These are phyloP conservation scores for Papilio xuthus DNA, from an alignment of 1,140 invertebrate species.

Conservation along the genomic window DNA sequence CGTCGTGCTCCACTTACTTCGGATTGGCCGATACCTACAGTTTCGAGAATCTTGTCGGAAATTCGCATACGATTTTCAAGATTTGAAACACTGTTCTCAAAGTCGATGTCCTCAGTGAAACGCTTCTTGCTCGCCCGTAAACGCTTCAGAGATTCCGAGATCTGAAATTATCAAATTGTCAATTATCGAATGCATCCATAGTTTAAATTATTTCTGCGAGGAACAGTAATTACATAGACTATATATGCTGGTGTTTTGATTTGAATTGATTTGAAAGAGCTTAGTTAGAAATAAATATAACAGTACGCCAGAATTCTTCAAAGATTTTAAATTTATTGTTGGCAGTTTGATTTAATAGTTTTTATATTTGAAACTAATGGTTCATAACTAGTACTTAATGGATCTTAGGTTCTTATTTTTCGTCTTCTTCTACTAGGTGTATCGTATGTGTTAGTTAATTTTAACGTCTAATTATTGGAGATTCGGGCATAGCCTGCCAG, in stretches of 20 bases:
- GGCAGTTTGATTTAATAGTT: not conserved
- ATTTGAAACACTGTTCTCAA: slow-evolving; percentile 81
- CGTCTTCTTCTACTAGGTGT: slow-evolving; percentile 45
- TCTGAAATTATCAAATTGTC: slow-evolving; percentile 59
- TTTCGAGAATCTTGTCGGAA: slow-evolving; percentile 83
- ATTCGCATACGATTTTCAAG: slow-evolving; percentile 81
- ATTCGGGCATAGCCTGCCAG: slow-evolving; percentile 17
- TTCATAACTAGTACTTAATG: no score
- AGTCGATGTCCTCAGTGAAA: slow-evolving; percentile 82
- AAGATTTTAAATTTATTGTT: not conserved
- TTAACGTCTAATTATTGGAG: slow-evolving; percentile 44
- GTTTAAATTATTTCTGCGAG: slow-evolving; percentile 31
- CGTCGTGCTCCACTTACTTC: slow-evolving; percentile 71
- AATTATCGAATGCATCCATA: not conserved
- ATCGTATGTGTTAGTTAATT: slow-evolving; percentile 51
- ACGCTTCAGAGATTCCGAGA: slow-evolving; percentile 76
- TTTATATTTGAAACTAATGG: slow-evolving; percentile 24
- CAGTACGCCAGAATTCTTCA: no score
- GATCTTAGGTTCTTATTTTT: slow-evolving; percentile 27
- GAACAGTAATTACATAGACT: slow-evolving; percentile 41
- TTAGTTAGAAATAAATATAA: no score
- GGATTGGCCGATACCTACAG: slow-evolving; percentile 75
- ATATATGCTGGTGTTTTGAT: no score
- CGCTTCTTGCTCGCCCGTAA: slow-evolving; percentile 82
- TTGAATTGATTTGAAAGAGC: no score